Conservation (phyloP, 1,140 invertebrate species). For the Drosophila rhopaloa region DNA sequence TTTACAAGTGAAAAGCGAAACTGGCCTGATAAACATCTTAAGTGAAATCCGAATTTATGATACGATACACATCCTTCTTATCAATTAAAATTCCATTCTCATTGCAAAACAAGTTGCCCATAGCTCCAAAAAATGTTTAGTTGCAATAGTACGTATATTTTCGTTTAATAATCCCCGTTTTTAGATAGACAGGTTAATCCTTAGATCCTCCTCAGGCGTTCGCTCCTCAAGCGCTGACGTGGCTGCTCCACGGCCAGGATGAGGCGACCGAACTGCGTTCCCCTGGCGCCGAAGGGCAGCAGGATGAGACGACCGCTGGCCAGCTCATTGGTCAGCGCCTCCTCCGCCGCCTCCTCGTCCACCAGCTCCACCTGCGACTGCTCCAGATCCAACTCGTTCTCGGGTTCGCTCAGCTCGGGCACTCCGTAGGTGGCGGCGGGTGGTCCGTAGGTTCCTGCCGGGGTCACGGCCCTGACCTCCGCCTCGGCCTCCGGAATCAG, state of each 20-base stretch:
- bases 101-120: not conserved
- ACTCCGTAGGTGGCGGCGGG: constrained; percentile 60
- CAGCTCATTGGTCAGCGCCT: constrained; percentile 43
- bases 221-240: constrained; percentile 54
- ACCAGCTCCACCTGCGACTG: constrained; percentile 71
- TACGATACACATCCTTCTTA: not conserved
- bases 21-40: no score
- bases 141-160: constrained; percentile 37
- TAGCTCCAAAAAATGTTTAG: not conserved
- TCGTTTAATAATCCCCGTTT: constrained; percentile 13
- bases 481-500: not conserved
- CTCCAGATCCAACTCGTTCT: constrained; percentile 64
- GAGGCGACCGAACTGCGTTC: constrained; percentile 62
- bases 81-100: not conserved
- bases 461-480: constrained; percentile 35
- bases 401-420: constrained; percentile 58
- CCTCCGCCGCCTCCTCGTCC: constrained; percentile 44
- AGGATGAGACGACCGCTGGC: constrained; percentile 63
- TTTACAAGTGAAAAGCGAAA: no score
- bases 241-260: constrained; percentile 68
- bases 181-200: not conserved
- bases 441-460: constrained; percentile 60
- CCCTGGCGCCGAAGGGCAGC: constrained; percentile 53
- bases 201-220: constrained; percentile 57
- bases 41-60: no score